A percentile compares a stretch with the other conserved stretches of the same genome.
phyloP scores from a whole-genome alignment of 2,113 vertebrate species.

The zebrafish (Danio rerio) region GRCz12tu NC_133176.1:10162001-10162500 shows the following conservation, averaged over 20 bases:
- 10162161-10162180: neutral
- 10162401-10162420: no score
- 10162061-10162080: conserved; percentile 25
- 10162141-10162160: conserved; percentile 4
- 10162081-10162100: neutral
- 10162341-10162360: no score
- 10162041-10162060: conserved; percentile 11
- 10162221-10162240: neutral
- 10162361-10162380: no score
- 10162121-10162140: neutral
- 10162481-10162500: no score
- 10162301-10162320: neutral
- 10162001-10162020: neutral
- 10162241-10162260: neutral
- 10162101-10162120: conserved; percentile 15
- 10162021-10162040: conserved; percentile 2
- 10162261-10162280: neutral
- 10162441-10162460: no score
- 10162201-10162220: conserved; percentile 3
- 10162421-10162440: no score
- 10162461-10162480: no score
- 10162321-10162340: no score
- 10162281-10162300: neutral
- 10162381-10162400: no score
- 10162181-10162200: neutral